These are phyloP conservation scores for Pentamera pediparva DNA, from an alignment of 53 echinoderm and acorn worm genomes.

Conservation along the genomic window DNA sequence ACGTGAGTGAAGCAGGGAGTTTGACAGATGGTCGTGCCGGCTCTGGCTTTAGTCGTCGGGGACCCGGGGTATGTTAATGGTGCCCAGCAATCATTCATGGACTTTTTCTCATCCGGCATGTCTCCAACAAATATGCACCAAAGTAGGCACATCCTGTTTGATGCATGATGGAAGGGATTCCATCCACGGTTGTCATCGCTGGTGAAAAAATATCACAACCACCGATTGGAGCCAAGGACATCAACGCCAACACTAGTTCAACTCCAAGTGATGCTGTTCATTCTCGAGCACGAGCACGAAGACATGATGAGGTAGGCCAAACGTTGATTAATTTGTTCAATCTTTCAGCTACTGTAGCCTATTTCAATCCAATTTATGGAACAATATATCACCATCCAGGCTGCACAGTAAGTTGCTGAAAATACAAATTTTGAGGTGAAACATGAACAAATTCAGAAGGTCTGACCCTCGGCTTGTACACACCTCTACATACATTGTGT, in stretches of 20 bases:
- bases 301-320: conserved; percentile 56
- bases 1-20: too few relatives aligned
- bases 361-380: background rate
- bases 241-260: background rate
- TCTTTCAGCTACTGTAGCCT: background rate
- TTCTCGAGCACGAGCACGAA: conserved; percentile 67
- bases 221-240: background rate
- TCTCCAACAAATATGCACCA: too few relatives aligned
- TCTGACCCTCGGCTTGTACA: background rate
- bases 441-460: background rate
- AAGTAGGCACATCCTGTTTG: too few relatives aligned
- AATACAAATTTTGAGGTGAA: too few relatives aligned
- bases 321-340: background rate
- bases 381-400: background rate
- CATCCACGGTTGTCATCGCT: too few relatives aligned
- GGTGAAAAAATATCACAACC: background rate
- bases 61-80: too few relatives aligned
- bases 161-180: too few relatives aligned
- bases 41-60: too few relatives aligned
- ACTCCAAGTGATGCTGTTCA: conserved; percentile 47
- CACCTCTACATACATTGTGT: too few relatives aligned
- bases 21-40: too few relatives aligned
- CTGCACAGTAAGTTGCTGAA: background rate
- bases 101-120: too few relatives aligned
- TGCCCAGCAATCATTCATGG: too few relatives aligned